Conservation (phyloP, 2,888 invertebrate species). For the Agrotis puta region DNA sequence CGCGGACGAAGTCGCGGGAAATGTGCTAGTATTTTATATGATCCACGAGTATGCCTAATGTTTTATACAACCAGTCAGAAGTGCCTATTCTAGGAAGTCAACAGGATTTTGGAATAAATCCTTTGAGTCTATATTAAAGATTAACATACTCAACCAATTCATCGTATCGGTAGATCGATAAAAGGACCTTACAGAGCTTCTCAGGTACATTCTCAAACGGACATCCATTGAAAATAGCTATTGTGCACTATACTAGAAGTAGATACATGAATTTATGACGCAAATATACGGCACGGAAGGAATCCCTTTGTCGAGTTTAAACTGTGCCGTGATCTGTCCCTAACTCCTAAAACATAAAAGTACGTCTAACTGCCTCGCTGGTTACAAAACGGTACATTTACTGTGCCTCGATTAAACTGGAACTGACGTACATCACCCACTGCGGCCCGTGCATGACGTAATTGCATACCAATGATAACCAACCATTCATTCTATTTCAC, state of each 20-base stretch:
- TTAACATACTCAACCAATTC: conserved; percentile 6
- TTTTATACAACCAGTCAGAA: no score
- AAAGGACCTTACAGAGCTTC: conserved; percentile 20
- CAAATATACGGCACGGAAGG: conserved; percentile 40
- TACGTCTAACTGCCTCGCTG: conserved; percentile 49
- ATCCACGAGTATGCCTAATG: no score
- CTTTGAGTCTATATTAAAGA: conserved; percentile 10
- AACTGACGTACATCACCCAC: conserved; percentile 55
- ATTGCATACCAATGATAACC: conserved; percentile 45
- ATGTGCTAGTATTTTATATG: no score
- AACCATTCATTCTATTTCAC: conserved; percentile 47
- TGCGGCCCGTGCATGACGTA: conserved; percentile 26
- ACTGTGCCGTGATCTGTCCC: conserved; percentile 34
- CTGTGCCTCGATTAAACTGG: conserved; percentile 50
- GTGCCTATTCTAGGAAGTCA: not conserved
- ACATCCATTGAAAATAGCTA: conserved; percentile 24
- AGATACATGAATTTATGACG: conserved; percentile 12
- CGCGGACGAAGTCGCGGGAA: no score
- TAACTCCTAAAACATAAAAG: conserved; percentile 52
- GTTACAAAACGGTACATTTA: conserved; percentile 50
- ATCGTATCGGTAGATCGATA: not conserved
- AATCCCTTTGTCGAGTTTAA: conserved; percentile 54
- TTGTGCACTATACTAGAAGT: conserved; percentile 26
- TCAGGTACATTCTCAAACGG: conserved; percentile 20
- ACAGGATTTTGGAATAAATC: not conserved